Conservation (phyloP, 2,888 invertebrate genomes). For the Dioctria linearis region DNA sequence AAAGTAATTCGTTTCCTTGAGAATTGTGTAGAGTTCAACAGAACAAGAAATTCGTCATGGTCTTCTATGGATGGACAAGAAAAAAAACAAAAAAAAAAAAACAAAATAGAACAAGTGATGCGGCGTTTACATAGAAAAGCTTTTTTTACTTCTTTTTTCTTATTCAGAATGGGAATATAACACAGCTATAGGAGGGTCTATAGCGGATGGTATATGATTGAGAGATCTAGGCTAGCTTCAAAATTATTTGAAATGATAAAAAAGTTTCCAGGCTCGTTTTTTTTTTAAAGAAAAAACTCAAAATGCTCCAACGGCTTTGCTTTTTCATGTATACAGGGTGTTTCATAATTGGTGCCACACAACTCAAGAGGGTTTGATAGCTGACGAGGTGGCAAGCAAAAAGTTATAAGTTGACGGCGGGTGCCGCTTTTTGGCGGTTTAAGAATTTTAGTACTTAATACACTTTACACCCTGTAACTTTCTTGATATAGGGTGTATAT, state of each 20-base stretch:
- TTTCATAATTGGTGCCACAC: no score
- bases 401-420: no score
- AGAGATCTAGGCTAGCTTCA: conserved; percentile 35
- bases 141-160: conserved; percentile 11
- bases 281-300: no score
- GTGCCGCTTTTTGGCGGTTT: no score
- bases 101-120: background rate
- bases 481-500: no score
- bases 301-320: no score
- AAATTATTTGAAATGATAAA: conserved; percentile 41
- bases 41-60: conserved; percentile 52
- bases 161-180: background rate
- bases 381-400: no score
- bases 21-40: conserved; percentile 26
- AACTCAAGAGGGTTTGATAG: no score
- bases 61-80: conserved; percentile 42
- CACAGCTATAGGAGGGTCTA: conserved; percentile 14
- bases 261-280: background rate
- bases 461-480: no score
- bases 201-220: conserved; percentile 41
- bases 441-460: no score
- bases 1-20: conserved; percentile 34
- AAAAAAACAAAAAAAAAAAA: background rate
- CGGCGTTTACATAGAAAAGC: conserved; percentile 15
- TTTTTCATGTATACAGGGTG: no score